Evolutionary conservation across 2,797 vertebrate genomes (phyloP).

Genomic region (Odontamblyopus rebecca): DNA sequence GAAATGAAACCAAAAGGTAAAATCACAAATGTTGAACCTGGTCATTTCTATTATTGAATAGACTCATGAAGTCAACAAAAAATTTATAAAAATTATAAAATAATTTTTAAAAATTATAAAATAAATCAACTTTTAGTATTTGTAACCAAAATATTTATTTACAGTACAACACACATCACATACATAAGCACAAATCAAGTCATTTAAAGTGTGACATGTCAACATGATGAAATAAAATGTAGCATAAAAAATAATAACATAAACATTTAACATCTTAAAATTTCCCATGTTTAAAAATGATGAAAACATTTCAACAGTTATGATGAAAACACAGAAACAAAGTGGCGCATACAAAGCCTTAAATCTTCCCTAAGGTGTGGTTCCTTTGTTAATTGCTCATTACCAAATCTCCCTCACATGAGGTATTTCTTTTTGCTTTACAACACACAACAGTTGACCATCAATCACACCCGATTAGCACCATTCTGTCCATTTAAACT

Average conservation of each 20-base stretch:
- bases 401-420: constrained; percentile 18
- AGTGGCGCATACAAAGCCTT: constrained; percentile 10
- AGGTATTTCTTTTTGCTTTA: constrained; percentile 17
- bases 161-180: constrained; percentile 42
- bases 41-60: no score
- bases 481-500: constrained; percentile 39
- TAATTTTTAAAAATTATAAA: not conserved
- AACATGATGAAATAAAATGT: not conserved
- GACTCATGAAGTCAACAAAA: no score
- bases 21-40: no score
- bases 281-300: not conserved
- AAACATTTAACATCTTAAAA: constrained; percentile 1
- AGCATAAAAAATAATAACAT: not conserved
- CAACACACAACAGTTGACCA: constrained; percentile 14
- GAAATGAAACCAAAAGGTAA: no score
- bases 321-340: constrained; percentile 16
- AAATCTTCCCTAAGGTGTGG: constrained; percentile 31
- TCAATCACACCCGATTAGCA: constrained; percentile 25
- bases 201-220: not conserved
- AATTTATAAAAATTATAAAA: not conserved
- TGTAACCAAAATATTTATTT: constrained; percentile 72
- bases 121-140: constrained; percentile 15
- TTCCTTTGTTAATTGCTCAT: constrained; percentile 13
- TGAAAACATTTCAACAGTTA: not conserved
- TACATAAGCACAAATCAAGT: constrained; percentile 20